Conservation (phyloP, 2,113 vertebrate genomes). For the Uria aalge region DNA sequence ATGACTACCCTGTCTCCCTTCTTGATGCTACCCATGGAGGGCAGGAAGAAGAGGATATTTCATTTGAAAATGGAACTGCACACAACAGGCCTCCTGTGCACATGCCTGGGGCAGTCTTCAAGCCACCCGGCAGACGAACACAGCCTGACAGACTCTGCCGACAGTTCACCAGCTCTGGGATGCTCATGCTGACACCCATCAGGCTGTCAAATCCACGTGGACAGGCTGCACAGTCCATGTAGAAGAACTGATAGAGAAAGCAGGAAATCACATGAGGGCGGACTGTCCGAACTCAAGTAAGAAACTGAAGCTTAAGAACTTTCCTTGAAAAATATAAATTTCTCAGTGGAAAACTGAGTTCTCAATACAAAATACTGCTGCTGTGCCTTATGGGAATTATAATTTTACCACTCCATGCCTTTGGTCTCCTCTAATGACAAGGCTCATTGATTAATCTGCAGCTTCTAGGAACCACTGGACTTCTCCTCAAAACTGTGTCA, state of each 20-base stretch:
- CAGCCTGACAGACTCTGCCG: neutral
- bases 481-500: neutral
- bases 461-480: neutral
- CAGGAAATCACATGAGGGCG: neutral
- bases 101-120: neutral
- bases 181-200: neutral
- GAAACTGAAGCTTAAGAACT: neutral
- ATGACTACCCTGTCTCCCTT: neutral
- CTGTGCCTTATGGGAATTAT: neutral
- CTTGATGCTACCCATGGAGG: neutral
- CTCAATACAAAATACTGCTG: neutral
- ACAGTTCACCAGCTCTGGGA: neutral
- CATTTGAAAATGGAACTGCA: neutral
- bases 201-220: rapidly evolving
- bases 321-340: neutral
- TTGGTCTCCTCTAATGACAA: neutral
- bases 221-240: neutral
- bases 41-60: neutral
- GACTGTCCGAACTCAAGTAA: neutral
- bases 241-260: neutral
- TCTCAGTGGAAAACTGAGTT: neutral
- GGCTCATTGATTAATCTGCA: neutral
- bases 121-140: neutral
- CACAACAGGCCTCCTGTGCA: neutral
- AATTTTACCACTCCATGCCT: neutral